Base-by-base conservation (phyloP, 2,888 invertebrate genomes). In the Ennomos quercinarius region DNA sequence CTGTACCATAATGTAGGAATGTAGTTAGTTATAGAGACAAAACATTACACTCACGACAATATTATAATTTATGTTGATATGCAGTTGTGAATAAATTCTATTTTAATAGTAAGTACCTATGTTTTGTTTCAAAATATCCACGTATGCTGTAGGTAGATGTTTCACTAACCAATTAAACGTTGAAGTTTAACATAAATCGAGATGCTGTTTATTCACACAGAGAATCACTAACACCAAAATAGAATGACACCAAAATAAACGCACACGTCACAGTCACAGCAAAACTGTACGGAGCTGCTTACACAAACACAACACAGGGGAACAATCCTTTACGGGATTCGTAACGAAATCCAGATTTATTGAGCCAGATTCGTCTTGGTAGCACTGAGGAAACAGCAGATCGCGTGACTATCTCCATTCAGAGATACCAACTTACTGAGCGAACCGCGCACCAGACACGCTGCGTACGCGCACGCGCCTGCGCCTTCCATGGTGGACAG, bases 401-500 rank as follows among this genome's bases (percentile, higher is more conserved):
- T 79, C 82, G 82, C 88, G 81, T 89, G 89, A 82, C 87, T 82
- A 82, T 81, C 85, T 85, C 75, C 87, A 87, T 84, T 84, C 86
- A 87, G 74, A 81, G 88, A 84, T 84, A 84, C 74, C 73, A 81
- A 80, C 84, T 82, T 76, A 92, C 91, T 91, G 87, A 80, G 73
- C 64, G 60, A 61, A 57, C 70, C 74, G 70, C 74, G 70, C 57
- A 51, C 57, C 49, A 60, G 61, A 60, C 60, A 53, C 45, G 64
- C 76, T 73, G 81, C 84, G 89, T 84, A 79, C 87, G 86, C 87
- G 88, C 88, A 81, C 76, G 79, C 76, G 79, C 76, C 74, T 76
- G 71, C 79, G 83, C 80, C 83, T 79, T 80, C 83, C 80, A 80
- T 81, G 76, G 76, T 81, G 74, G 75, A 80, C 83, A 85, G 88